Evolutionary conservation across 1,140 invertebrate genomes (phyloP).

Genomic region (Planococcus citri): DNA sequence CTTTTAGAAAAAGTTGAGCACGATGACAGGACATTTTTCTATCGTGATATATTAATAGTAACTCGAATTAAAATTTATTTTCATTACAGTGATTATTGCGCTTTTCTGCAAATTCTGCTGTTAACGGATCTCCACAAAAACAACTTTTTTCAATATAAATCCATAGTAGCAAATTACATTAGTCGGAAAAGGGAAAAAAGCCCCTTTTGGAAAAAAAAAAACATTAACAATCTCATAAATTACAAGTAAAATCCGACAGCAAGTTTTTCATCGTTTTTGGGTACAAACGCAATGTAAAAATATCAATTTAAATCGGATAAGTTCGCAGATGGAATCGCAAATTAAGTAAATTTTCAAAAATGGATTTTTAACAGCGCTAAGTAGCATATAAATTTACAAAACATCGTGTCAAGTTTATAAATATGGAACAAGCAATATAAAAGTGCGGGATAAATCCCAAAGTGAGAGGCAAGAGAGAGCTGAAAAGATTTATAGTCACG

Average conservation of each 20-base stretch:
- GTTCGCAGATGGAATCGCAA: background rate
- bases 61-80: too few relatives aligned
- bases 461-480: background rate
- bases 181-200: background rate
- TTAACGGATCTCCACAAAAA: too few relatives aligned
- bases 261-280: background rate
- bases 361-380: background rate
- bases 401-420: background rate
- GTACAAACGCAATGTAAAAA: background rate
- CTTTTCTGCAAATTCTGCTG: too few relatives aligned
- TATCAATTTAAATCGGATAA: background rate
- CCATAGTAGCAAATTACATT: background rate
- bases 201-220: background rate
- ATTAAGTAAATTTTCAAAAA: background rate
- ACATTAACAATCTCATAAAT: background rate
- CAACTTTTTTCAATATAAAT: too few relatives aligned
- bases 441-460: background rate
- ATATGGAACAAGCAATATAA: background rate
- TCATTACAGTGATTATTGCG: too few relatives aligned
- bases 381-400: constrained; percentile 8
- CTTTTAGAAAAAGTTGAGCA: too few relatives aligned
- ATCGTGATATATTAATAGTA: too few relatives aligned
- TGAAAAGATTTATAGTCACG: background rate
- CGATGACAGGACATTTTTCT: too few relatives aligned
- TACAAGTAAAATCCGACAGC: background rate